Evolutionary conservation across 2,113 vertebrate species (phyloP).

Genomic region (Typhlomys cinereus): DNA sequence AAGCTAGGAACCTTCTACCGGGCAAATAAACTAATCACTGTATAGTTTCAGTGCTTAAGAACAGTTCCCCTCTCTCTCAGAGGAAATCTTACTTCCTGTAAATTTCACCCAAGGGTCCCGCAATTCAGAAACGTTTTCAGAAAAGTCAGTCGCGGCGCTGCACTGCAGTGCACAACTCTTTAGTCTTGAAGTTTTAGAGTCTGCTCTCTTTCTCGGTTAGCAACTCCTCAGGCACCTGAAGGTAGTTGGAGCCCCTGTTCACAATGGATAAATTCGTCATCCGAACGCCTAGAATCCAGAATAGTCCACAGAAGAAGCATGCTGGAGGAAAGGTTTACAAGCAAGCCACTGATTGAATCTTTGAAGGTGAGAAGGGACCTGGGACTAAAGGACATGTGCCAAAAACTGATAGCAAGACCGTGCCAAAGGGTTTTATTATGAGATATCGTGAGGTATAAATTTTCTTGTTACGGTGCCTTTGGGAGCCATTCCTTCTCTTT

Average conservation of each 20-base stretch:
- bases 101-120: background rate
- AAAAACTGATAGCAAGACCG: background rate
- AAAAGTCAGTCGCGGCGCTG: background rate
- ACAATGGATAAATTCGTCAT: slow-evolving; percentile 94
- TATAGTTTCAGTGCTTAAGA: slow-evolving; percentile 21
- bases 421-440: background rate
- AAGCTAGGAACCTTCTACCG: background rate
- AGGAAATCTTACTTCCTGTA: background rate
- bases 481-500: background rate
- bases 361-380: slow-evolving; percentile 88
- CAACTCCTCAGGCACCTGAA: background rate
- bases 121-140: slow-evolving; percentile 4
- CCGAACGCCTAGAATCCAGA: slow-evolving; percentile 81
- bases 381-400: slow-evolving; percentile 1
- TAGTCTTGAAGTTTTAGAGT: slow-evolving; percentile 16
- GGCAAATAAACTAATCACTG: background rate
- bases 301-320: slow-evolving; percentile 72
- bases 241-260: slow-evolving; percentile 2
- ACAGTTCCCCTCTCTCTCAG: background rate
- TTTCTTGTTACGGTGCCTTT: background rate
- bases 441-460: background rate
- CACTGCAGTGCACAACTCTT: background rate
- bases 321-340: slow-evolving; percentile 85
- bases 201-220: slow-evolving; percentile 58
- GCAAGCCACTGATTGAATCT: slow-evolving; percentile 94